phyloP scores from a whole-genome alignment of 2,888 invertebrate species.

The Nomada hirtipes region DNA sequence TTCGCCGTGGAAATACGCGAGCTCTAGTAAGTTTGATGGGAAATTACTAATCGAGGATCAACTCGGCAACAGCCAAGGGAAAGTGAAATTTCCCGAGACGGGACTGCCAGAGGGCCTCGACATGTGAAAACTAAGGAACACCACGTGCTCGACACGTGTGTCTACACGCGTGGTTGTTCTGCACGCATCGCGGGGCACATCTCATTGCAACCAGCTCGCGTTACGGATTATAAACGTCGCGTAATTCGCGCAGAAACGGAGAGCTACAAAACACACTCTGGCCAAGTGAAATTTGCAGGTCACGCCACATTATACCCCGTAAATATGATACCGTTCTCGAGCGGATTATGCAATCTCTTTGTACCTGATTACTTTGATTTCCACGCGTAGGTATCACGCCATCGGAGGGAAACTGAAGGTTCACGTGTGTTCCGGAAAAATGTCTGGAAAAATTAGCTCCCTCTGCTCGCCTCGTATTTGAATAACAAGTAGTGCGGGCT shows the following conservation, averaged over 20 bases:
- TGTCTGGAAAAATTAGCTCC: background rate
- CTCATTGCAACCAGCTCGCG: constrained; percentile 56
- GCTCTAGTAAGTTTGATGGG: constrained; percentile 11
- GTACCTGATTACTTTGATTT: constrained; percentile 1
- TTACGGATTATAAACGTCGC: constrained; percentile 70
- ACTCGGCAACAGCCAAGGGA: constrained; percentile 15
- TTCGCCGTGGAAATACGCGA: background rate
- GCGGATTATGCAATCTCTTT: constrained; percentile 17
- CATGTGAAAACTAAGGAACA: constrained; percentile 19
- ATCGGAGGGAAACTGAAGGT: background rate
- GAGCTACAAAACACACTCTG: constrained; percentile 9
- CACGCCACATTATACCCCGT: constrained; percentile 62
- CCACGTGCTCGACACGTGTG: constrained; percentile 68
- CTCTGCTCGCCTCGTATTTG: too few species aligned
- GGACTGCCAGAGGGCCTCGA: background rate
- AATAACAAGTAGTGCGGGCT: too few species aligned
- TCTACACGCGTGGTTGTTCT: constrained; percentile 52
- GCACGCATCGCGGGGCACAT: constrained; percentile 37
- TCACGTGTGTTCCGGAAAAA: background rate
- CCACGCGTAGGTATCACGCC: background rate
- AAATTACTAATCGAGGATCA: constrained; percentile 34
- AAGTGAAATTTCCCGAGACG: constrained; percentile 44
- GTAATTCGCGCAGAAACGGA: constrained; percentile 60
- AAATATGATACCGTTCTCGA: constrained; percentile 39
- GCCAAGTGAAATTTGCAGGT: constrained; percentile 65